Base-by-base conservation (phyloP, 2,113 vertebrate species). In the Hydropotes inermis region DNA sequence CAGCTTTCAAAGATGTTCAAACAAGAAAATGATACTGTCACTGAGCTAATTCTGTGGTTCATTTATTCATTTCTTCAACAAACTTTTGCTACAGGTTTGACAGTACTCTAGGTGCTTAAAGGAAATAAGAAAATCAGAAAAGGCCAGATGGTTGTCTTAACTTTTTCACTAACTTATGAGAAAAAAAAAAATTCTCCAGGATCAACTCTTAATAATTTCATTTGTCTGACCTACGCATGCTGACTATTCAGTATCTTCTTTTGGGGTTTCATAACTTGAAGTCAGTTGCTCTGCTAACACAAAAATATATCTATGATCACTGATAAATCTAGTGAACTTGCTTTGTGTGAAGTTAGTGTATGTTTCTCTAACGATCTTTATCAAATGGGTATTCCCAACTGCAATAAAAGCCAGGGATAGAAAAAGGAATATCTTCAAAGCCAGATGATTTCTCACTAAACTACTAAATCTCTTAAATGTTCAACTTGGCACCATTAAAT, bases 401-500 rank as follows among this genome's bases (percentile, higher is more conserved):
- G 15, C 57, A 96, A 60, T n/a, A 93, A 89, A 92, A 33, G 3
- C 39, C 14, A 87, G 14, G 36, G 4, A 23, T 13, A 52, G 25
- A 45, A 67, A 91, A 96, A 81, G 23, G 28, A 91, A 47, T 81
- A 85, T 23, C 6, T 92, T 93, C 93, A 79, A 89, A 94, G 47
- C 39, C 94, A 97, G 93, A 61, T 50, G 61, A 54, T 94, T 83
- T 92, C 57, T 45, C 70, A 89, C 28, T 85, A 36, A 95, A 83
- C 87, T 55, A 52, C 30, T 96, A 84, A 89, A 86, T 95, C 79
- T 88, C 43, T 85, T 90, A 87, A 97, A 95, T 70, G 33, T 50
- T 33, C 57, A 95, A 82, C 81, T 90, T 95, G 47, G 79, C 94
- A 96, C 47, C 47, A 94, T 91, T 94, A 94, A 79, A 87, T 93